Conservation (phyloP, 1,140 invertebrate species). For the Tribolium castaneum region DNA sequence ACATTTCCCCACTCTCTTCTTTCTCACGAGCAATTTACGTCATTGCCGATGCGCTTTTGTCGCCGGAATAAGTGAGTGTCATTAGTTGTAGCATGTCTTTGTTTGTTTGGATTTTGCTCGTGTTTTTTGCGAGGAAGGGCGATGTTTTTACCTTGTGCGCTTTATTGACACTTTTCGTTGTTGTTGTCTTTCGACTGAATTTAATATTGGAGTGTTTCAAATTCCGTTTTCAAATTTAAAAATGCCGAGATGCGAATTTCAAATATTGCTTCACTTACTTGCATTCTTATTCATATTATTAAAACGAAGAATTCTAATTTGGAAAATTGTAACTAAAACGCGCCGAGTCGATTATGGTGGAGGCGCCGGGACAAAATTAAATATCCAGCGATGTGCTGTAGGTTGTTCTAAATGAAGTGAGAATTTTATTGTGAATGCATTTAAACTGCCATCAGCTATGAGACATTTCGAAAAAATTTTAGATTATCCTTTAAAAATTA, state of each 20-base stretch:
- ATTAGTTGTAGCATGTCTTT: slow-evolving; percentile 38
- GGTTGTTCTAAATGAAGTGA: no score
- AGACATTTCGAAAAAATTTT: no score
- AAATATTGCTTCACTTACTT: neutral
- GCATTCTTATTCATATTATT: slow-evolving; percentile 7
- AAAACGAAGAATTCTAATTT: slow-evolving; percentile 8
- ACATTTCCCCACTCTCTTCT: neutral
- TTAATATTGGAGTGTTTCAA: slow-evolving; percentile 24
- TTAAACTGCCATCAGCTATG: no score
- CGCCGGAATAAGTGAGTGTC: slow-evolving; percentile 42
- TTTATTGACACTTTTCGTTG: slow-evolving; percentile 27
- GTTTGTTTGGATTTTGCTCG: neutral
- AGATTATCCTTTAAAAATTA: no score
- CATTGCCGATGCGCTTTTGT: slow-evolving; percentile 44
- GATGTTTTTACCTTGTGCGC: neutral
- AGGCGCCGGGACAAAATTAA: no score
- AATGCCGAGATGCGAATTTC: slow-evolving; percentile 1
- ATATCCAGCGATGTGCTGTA: no score
- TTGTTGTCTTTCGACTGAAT: slow-evolving; percentile 7
- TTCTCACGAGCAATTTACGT: slow-evolving; percentile 15
- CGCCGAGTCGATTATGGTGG: no score
- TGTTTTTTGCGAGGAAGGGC: neutral
- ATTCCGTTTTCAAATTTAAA: slow-evolving; percentile 17
- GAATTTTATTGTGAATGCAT: no score
- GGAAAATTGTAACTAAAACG: neutral